Conservation (phyloP, 2,797 vertebrate genomes). For the Gallinago stenura region DNA sequence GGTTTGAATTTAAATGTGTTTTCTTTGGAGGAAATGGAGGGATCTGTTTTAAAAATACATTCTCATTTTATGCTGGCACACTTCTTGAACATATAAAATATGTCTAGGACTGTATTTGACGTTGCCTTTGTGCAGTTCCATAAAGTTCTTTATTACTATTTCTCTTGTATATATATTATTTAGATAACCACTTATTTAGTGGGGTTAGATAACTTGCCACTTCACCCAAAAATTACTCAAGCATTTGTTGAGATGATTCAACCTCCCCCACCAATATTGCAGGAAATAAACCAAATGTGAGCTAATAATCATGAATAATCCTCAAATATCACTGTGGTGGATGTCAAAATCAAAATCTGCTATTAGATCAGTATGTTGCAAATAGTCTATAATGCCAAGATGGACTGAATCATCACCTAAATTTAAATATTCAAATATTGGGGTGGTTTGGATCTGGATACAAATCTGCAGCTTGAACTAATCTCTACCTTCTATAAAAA, state of each 20-base stretch:
- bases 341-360: neutral
- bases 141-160: neutral
- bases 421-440: neutral
- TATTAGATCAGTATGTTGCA: neutral
- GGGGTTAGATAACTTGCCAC: neutral
- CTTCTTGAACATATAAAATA: neutral
- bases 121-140: neutral
- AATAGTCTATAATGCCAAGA: neutral
- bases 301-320: neutral
- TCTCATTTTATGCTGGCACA: slow-evolving; percentile 3
- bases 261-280: neutral
- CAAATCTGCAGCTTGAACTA: neutral
- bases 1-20: slow-evolving; percentile 2
- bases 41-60: neutral
- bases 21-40: neutral
- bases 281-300: neutral
- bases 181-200: neutral
- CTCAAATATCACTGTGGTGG: neutral
- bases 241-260: neutral
- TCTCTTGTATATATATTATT: neutral
- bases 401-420: neutral
- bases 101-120: neutral
- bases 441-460: neutral
- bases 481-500: neutral
- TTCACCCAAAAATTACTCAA: neutral